Evolutionary conservation across 64 coral and sea anemone genomes (phyloP).

Genomic region (Pocillopora verrucosa): DNA sequence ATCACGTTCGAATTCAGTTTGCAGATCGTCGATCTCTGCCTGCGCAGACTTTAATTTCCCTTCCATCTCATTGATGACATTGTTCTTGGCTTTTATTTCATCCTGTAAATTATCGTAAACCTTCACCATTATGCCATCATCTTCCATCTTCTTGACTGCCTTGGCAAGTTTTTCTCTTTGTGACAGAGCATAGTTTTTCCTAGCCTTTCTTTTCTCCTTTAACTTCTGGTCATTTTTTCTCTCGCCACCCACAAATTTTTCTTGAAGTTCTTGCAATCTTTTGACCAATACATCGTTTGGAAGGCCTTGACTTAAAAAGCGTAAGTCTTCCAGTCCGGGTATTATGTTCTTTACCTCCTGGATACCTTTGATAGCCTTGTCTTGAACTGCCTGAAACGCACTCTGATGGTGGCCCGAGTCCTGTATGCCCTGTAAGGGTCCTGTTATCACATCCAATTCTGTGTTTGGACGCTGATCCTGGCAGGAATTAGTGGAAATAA

Average conservation of each 20-base stretch:
- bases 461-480: slow-evolving; percentile 15
- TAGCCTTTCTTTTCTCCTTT: slow-evolving; percentile 83
- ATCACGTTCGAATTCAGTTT: slow-evolving; percentile 88
- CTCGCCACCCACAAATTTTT: slow-evolving; percentile 87
- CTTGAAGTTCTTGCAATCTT: slow-evolving; percentile 72
- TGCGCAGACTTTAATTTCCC: slow-evolving; percentile 49
- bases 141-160: slow-evolving; percentile 81
- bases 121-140: slow-evolving; percentile 85
- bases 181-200: slow-evolving; percentile 71
- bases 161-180: slow-evolving; percentile 74
- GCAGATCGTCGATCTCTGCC: slow-evolving; percentile 81
- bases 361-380: slow-evolving; percentile 21
- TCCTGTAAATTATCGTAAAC: slow-evolving; percentile 95
- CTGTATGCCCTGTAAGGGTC: slow-evolving; percentile 15
- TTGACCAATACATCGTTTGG: slow-evolving; percentile 49
- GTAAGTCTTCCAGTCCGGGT: slow-evolving; percentile 44
- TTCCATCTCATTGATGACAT: slow-evolving; percentile 63
- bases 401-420: neutral
- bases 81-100: slow-evolving; percentile 82
- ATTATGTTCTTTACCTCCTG: slow-evolving; percentile 50
- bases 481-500: neutral
- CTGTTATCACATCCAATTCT: neutral
- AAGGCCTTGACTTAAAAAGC: slow-evolving; percentile 26
- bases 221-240: slow-evolving; percentile 83
- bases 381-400: slow-evolving; percentile 34